Conservation (phyloP, 1,140 invertebrate genomes). For the Zophobas atratus region DNA sequence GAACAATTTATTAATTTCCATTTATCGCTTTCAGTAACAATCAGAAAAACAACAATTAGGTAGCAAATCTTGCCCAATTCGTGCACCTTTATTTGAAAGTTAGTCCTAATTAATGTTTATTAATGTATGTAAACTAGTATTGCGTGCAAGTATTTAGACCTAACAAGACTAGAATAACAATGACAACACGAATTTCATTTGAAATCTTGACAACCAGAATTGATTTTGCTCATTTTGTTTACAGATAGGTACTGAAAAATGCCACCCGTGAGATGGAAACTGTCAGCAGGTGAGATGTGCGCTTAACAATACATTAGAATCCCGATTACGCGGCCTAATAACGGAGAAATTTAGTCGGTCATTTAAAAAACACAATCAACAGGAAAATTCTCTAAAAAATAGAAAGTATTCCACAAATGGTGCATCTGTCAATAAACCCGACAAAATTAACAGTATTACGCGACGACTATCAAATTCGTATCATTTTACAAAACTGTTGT, state of each 20-base stretch:
- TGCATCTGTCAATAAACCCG: background rate
- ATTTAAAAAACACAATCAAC: background rate
- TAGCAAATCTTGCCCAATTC: background rate
- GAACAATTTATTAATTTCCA: background rate
- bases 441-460: background rate
- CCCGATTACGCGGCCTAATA: slow-evolving; percentile 20
- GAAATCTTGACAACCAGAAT: too few relatives aligned
- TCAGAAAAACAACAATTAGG: background rate
- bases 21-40: slow-evolving; percentile 1
- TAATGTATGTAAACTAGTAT: slow-evolving; percentile 26
- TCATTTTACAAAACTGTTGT: background rate
- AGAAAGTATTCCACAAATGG: slow-evolving; percentile 1
- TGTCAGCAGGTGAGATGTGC: slow-evolving; percentile 48
- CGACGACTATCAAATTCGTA: background rate
- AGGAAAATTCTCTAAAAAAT: background rate
- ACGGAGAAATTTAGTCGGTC: slow-evolving; percentile 9
- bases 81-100: slow-evolving; percentile 20
- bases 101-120: slow-evolving; percentile 21
- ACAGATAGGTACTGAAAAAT: slow-evolving; percentile 7
- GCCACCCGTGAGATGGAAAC: slow-evolving; percentile 52
- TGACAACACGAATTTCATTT: background rate
- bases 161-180: slow-evolving; percentile 15
- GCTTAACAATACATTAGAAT: slow-evolving; percentile 14
- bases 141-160: slow-evolving; percentile 26
- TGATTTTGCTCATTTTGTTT: background rate